phyloP scores from a whole-genome alignment of 2,888 invertebrate species.

The Embidobia sp. region DNA sequence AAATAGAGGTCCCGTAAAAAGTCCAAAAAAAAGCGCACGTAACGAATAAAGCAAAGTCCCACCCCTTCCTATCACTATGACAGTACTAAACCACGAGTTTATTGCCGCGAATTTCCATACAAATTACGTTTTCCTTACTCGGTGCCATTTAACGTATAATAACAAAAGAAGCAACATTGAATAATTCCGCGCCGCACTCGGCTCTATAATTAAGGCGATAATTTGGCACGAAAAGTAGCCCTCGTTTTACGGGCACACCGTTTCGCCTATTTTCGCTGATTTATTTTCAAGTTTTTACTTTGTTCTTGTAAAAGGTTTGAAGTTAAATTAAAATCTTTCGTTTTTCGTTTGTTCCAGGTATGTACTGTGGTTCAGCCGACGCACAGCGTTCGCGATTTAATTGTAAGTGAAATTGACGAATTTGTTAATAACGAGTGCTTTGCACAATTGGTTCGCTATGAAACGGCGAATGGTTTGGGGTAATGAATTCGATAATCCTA shows the following conservation, averaged over 20 bases:
- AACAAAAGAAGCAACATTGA: conserved; percentile 60
- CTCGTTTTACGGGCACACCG: no score
- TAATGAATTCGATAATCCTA: conserved; percentile 26
- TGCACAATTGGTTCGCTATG: neutral
- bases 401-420: conserved; percentile 17
- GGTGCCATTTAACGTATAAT: conserved; percentile 47
- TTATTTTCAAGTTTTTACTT: no score
- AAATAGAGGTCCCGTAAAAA: conserved; percentile 48
- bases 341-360: conserved; percentile 25
- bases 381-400: neutral
- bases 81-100: conserved; percentile 62
- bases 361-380: no score
- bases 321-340: no score
- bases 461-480: conserved; percentile 9
- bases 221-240: neutral
- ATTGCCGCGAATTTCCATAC: conserved; percentile 61
- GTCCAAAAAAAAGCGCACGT: conserved; percentile 49
- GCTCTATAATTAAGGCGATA: conserved; percentile 35
- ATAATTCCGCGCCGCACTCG: conserved; percentile 25
- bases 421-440: conserved; percentile 1
- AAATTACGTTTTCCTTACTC: conserved; percentile 60
- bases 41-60: conserved; percentile 55
- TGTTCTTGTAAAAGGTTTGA: no score
- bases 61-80: conserved; percentile 52
- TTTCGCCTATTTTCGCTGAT: no score